These are phyloP conservation scores for Diadumene lineata DNA, from an alignment of 92 coral and sea anemone species.

Conservation along the genomic window DNA sequence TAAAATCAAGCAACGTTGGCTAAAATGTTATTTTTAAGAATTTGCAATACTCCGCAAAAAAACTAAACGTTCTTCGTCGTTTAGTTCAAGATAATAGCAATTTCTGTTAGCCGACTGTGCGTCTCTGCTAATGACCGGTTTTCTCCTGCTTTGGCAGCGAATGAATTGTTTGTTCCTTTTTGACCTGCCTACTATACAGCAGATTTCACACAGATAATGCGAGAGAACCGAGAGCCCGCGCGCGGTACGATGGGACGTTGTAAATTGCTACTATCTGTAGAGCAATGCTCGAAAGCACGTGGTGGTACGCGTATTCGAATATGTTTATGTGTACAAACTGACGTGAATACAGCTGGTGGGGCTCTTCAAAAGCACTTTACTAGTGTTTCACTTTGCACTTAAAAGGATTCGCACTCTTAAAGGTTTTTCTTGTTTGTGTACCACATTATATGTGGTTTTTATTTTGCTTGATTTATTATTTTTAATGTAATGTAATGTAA, in stretches of 20 bases:
- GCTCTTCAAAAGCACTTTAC: neutral
- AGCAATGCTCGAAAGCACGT: neutral
- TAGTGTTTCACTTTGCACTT: neutral
- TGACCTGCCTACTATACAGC: slow-evolving; percentile 13
- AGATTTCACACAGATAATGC: neutral
- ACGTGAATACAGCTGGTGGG: neutral
- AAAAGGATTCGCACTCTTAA: neutral
- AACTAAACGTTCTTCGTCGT: too few relatives aligned
- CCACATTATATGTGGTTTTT: too few relatives aligned
- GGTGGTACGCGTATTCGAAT: neutral
- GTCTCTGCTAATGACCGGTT: slow-evolving; percentile 23
- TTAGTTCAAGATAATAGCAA: neutral
- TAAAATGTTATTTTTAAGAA: too few relatives aligned
- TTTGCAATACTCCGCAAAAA: neutral
- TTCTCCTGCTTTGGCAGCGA: slow-evolving; percentile 19
- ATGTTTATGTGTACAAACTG: too few relatives aligned
- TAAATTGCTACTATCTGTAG: neutral
- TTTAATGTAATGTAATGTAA: too few relatives aligned
- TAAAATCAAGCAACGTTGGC: too few relatives aligned
- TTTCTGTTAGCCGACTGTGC: slow-evolving; percentile 5
- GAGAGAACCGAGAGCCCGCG: neutral
- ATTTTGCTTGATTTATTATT: too few relatives aligned
- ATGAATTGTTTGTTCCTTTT: slow-evolving; percentile 25
- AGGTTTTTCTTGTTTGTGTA: neutral
- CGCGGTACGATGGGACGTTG: neutral